Evolutionary conservation across 2,797 vertebrate genomes (phyloP).

Genomic region (Merluccius polli): DNA sequence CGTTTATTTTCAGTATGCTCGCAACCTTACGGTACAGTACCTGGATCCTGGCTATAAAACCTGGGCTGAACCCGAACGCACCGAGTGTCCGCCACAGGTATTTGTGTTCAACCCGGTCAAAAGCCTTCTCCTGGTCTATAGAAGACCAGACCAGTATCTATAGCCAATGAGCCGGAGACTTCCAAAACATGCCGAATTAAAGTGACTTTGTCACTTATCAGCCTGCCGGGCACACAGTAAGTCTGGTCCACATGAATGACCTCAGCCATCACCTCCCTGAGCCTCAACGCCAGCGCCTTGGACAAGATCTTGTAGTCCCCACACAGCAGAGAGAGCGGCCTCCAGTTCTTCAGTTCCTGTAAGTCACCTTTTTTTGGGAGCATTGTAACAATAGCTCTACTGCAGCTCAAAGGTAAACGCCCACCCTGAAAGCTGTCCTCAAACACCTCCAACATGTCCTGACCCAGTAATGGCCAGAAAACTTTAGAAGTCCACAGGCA

Average conservation of each 20-base stretch:
- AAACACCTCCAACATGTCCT: not conserved
- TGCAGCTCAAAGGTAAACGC: not conserved
- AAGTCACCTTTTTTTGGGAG: constrained; percentile 18
- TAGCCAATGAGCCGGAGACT: too few relatives aligned
- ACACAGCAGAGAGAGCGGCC: constrained; percentile 4
- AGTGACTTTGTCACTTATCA: too few relatives aligned
- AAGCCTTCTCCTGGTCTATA: too few relatives aligned
- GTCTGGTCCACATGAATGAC: constrained; percentile 14
- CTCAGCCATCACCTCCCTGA: not conserved
- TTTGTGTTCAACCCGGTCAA: not conserved
- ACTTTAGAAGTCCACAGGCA: constrained; percentile 3
- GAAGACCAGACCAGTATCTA: too few relatives aligned
- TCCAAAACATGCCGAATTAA: too few relatives aligned
- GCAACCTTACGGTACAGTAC: constrained; percentile 18
- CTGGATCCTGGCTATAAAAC: constrained; percentile 10
- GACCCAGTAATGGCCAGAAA: not conserved
- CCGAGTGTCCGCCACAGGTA: constrained; percentile 1
- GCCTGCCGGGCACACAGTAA: too few relatives aligned
- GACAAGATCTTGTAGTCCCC: constrained; percentile 5
- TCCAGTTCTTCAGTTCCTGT: constrained; percentile 5
- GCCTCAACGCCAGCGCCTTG: constrained; percentile 5
- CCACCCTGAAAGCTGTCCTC: not conserved
- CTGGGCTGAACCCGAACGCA: constrained; percentile 12
- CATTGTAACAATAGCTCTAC: not conserved
- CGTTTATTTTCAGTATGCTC: not conserved